phyloP scores from a whole-genome alignment of 2,888 invertebrate species.

The Drosophila nr. fundita region DNA sequence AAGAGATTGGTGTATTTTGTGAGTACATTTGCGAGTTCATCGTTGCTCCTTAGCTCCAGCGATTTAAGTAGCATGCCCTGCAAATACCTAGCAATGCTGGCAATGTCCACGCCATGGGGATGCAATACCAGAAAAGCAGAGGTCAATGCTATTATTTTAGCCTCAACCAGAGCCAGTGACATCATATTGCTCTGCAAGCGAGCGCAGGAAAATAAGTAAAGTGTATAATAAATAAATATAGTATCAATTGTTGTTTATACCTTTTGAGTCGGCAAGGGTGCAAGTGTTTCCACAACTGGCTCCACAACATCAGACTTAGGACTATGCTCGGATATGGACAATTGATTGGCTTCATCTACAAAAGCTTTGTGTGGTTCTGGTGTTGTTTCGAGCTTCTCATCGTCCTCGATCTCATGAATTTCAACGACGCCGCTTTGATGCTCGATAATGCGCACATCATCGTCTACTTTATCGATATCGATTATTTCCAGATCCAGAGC shows the following conservation, averaged over 20 bases:
- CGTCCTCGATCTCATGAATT: constrained; percentile 72
- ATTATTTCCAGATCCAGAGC: constrained; percentile 66
- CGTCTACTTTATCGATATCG: constrained; percentile 80
- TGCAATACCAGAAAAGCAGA: constrained; percentile 95
- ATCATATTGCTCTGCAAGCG: constrained; percentile 40
- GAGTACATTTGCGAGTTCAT: constrained; percentile 90
- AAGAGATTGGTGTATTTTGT: constrained; percentile 92
- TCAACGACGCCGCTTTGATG: constrained; percentile 72
- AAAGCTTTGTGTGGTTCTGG: constrained; percentile 1
- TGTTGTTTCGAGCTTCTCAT: constrained; percentile 55
- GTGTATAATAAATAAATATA: no score
- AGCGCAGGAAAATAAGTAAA: not conserved
- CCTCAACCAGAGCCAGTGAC: constrained; percentile 85
- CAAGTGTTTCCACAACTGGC: not conserved
- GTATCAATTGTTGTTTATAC: constrained; percentile 15
- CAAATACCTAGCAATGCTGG: constrained; percentile 96
- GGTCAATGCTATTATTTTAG: constrained; percentile 93
- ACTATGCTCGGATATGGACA: constrained; percentile 25
- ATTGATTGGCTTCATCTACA: constrained; percentile 15
- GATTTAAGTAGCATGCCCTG: constrained; percentile 89
- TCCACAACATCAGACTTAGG: constrained; percentile 15
- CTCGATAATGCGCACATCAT: constrained; percentile 80
- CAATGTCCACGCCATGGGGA: constrained; percentile 95
- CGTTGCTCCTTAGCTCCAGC: constrained; percentile 89
- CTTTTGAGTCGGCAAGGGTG: constrained; percentile 10